A percentile compares a stretch with the other conserved stretches of the same genome.
Evolutionary conservation across 2,113 vertebrate genomes (phyloP).

Genomic region (Myotis brandtii): DNA sequence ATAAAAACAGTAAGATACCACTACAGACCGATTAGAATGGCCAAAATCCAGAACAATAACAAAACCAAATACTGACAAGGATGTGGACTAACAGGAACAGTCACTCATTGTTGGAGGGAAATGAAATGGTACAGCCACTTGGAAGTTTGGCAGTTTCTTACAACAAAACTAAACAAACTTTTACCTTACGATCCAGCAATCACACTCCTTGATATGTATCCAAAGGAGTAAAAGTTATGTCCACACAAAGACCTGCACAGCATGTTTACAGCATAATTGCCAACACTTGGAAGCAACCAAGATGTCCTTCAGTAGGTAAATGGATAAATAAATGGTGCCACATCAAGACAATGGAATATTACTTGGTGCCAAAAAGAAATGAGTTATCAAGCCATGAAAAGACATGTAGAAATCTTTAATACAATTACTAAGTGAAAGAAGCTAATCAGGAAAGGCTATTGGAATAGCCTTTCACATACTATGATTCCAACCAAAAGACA

Average conservation of each 20-base stretch:
- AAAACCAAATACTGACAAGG: background rate
- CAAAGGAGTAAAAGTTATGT: background rate
- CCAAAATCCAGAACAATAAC: background rate
- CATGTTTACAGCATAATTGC: background rate
- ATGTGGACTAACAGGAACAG: background rate
- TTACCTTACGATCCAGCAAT: background rate
- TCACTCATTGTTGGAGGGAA: background rate
- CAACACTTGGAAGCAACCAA: background rate
- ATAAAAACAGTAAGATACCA: background rate
- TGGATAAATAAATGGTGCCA: background rate
- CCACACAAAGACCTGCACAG: background rate
- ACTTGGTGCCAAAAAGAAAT: background rate
- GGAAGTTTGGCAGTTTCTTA: background rate
- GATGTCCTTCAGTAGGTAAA: background rate
- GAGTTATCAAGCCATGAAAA: background rate
- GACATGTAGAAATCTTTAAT: background rate
- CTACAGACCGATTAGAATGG: background rate
- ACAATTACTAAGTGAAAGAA: background rate
- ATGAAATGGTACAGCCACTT: too few species aligned
- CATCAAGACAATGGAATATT: background rate
- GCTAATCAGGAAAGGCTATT: background rate
- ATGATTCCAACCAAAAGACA: background rate
- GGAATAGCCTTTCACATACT: too few species aligned
- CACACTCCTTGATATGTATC: background rate
- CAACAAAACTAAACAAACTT: background rate